Evolutionary conservation across 2,113 vertebrate species (phyloP).

Genomic region (Connochaetes taurinus): DNA sequence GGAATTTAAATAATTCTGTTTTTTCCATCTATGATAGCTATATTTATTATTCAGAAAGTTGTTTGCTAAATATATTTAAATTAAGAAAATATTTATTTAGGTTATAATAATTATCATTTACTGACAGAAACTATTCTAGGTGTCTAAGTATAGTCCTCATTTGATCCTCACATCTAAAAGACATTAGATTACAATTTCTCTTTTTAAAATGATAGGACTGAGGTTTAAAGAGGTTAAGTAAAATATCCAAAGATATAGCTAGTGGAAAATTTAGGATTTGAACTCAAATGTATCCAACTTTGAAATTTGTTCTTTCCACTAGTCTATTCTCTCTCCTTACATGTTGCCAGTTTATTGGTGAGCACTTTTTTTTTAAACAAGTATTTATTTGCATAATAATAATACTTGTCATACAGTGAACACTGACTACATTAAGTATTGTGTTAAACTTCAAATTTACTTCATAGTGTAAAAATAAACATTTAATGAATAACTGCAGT

Average conservation of each 20-base stretch:
- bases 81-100: background rate
- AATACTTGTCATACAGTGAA: background rate
- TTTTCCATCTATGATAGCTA: background rate
- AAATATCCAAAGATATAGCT: background rate
- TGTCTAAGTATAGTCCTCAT: background rate
- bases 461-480: background rate
- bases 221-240: background rate
- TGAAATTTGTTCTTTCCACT: background rate
- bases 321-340: background rate
- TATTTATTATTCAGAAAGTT: background rate
- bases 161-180: background rate
- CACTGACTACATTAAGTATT: background rate
- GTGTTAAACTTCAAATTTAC: background rate
- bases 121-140: background rate
- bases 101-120: background rate
- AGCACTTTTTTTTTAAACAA: background rate
- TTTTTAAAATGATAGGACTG: background rate
- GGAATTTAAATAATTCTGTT: background rate
- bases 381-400: background rate
- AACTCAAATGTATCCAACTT: background rate
- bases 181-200: background rate
- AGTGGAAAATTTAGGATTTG: background rate
- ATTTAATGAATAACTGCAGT: background rate
- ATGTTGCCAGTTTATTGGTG: background rate
- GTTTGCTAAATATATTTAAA: conserved; percentile 19